These are phyloP conservation scores for Sylvilagus bachmani DNA, from an alignment of 2,113 vertebrate genomes.

Conservation along the genomic window DNA sequence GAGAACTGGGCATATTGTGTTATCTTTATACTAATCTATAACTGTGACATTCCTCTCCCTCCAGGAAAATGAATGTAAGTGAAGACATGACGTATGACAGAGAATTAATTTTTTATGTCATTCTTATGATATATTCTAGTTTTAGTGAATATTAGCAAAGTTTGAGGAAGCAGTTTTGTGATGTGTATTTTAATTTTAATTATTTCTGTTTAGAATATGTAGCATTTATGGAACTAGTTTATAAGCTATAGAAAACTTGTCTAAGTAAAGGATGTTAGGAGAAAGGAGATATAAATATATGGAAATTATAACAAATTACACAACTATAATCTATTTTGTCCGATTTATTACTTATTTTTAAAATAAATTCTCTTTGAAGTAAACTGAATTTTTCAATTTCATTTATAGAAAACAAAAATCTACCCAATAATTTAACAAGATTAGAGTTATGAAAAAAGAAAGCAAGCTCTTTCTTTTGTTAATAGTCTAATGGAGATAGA, in stretches of 20 bases:
- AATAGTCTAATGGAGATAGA: neutral
- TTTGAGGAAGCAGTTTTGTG: neutral
- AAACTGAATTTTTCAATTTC: neutral
- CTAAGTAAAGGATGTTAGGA: neutral
- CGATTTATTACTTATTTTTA: neutral
- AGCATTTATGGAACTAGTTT: neutral
- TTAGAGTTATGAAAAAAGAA: neutral
- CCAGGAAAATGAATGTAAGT: neutral
- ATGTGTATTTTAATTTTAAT: neutral
- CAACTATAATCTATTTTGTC: slow-evolving; percentile 1
- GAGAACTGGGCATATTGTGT: neutral
- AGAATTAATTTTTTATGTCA: neutral
- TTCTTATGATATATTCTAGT: neutral
- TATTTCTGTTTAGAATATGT: neutral
- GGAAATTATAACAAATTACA: slow-evolving; percentile 23
- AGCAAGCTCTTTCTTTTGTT: neutral
- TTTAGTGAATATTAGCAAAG: neutral
- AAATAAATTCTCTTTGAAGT: slow-evolving; percentile 24
- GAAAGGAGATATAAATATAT: neutral
- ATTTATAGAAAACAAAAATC: neutral
- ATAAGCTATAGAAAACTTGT: neutral
- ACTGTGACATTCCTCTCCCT: neutral
- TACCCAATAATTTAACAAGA: neutral
- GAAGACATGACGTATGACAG: neutral
- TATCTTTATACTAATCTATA: neutral